These are phyloP conservation scores for Malthinus flaveolus DNA, from an alignment of 2,888 invertebrate species.

Conservation along the genomic window DNA sequence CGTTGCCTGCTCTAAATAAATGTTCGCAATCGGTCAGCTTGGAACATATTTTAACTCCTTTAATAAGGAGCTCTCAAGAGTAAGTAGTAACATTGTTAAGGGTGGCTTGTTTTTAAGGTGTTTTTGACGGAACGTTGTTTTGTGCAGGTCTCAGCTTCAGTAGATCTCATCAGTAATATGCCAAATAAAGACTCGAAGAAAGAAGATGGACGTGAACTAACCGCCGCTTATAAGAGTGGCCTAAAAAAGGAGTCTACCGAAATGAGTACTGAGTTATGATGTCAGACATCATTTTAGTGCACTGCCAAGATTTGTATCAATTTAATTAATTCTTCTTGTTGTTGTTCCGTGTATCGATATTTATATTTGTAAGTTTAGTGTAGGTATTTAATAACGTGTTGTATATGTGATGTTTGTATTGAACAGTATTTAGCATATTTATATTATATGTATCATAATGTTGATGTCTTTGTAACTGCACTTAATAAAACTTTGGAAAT, in stretches of 20 bases:
- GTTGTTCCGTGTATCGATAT: slow-evolving; percentile 19
- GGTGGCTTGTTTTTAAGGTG: too few species aligned
- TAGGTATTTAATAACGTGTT: slow-evolving; percentile 29
- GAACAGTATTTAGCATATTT: slow-evolving; percentile 38
- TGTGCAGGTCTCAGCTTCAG: slow-evolving; percentile 34
- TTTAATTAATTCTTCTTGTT: background rate
- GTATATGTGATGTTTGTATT: slow-evolving; percentile 36
- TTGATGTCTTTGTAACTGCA: slow-evolving; percentile 31
- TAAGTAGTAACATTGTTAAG: slow-evolving; percentile 32
- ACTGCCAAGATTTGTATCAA: slow-evolving; percentile 1
- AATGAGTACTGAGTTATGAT: slow-evolving; percentile 72
- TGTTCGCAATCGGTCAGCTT: slow-evolving; percentile 45
- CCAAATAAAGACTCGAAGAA: slow-evolving; percentile 36
- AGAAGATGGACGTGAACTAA: slow-evolving; percentile 31
- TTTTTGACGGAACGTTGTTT: too few species aligned
- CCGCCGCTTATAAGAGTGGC: slow-evolving; percentile 37
- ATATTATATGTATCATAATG: slow-evolving; percentile 37
- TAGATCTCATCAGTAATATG: slow-evolving; percentile 19
- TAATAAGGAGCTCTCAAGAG: slow-evolving; percentile 44
- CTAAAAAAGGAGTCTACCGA: slow-evolving; percentile 54
- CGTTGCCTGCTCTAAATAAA: slow-evolving; percentile 43
- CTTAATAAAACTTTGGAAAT: slow-evolving; percentile 13
- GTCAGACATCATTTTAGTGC: slow-evolving; percentile 8
- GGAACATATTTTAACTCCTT: slow-evolving; percentile 46
- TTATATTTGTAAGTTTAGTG: slow-evolving; percentile 18